A percentile compares a stretch with the other conserved stretches of the same genome.
These are phyloP conservation scores for Thera britannica DNA, from an alignment of 2,888 invertebrate genomes.

Conservation along the genomic window DNA sequence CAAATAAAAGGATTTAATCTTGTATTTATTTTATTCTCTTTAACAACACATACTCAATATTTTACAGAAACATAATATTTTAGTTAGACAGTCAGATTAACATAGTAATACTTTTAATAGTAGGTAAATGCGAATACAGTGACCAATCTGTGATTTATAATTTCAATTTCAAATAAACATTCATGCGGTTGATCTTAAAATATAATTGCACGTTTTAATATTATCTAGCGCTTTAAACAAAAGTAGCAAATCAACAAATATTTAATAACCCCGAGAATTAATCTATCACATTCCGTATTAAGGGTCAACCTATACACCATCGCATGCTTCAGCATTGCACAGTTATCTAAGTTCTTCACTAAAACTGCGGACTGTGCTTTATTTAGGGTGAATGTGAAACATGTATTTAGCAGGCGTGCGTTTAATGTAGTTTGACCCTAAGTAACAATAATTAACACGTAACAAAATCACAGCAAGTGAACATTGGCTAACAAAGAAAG, in stretches of 20 bases:
- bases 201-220: constrained; percentile 60
- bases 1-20: constrained; percentile 58
- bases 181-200: constrained; percentile 50
- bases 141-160: constrained; percentile 51
- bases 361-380: background rate
- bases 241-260: constrained; percentile 70
- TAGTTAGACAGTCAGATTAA: constrained; percentile 79
- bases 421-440: constrained; percentile 44
- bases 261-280: constrained; percentile 67
- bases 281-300: constrained; percentile 77
- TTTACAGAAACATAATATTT: constrained; percentile 83
- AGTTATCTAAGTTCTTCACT: background rate
- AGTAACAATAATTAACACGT: constrained; percentile 83
- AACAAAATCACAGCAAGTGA: constrained; percentile 84
- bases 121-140: constrained; percentile 75
- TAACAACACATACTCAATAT: constrained; percentile 86
- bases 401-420: background rate
- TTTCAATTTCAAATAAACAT: constrained; percentile 52
- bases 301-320: constrained; percentile 9
- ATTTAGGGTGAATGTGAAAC: background rate
- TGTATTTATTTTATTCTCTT: constrained; percentile 85
- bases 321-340: constrained; percentile 4
- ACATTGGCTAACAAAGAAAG: constrained; percentile 84
- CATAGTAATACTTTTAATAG: constrained; percentile 79
- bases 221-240: constrained; percentile 64